Evolutionary conservation across 2,113 vertebrate species (phyloP), one percentile per base, ranked within the genome.

Genomic region (Aldabrachelys gigantea): DNA sequence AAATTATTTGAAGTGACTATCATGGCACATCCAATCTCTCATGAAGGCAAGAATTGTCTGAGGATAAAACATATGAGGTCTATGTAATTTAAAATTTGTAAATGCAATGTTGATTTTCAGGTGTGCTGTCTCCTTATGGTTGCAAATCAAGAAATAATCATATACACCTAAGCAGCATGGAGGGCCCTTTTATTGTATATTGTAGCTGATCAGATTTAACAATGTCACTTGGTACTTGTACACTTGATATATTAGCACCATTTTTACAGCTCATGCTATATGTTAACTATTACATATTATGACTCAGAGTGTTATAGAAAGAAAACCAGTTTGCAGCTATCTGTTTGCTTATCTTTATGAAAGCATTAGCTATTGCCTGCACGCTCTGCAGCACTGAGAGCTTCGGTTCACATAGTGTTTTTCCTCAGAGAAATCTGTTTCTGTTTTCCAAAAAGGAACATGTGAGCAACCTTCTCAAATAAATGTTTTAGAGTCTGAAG

Each of bases 1-100:
- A 98, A 98, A 97, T 97, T 95, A 97, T 97, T 96, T 96, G 93
- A 97, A 98, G 93, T 56, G 84, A 97, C 49, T 95, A 97, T 83
- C 82, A 87, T 91, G 94, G 95, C 62, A 95, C 79, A 97, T 38
- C 85, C 91, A 96, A 54, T 82, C 84, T 95, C 82, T 95, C 85
- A 84, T 87, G 85, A 96, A 97, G 93, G 81, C 95, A 95, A 95
- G 87, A 91, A 62, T 65, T 97, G 88, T 86, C 90, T 97, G 86
- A 49, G 93, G 47, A 80, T 93, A 52, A 88, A 89, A 96, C 84
- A 85, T 29, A 80, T 3, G 82, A 95, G 83, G 82, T 89, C 80
- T 91, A 47, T 87, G 8, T 94, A 95, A 57, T 91, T 84, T 90
- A 91, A 49, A 92, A 87, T 95, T 93, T 82, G 75, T 87, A 90